Evolutionary conservation across 2,888 invertebrate genomes (phyloP).

Genomic region (Epirrita christyi): DNA sequence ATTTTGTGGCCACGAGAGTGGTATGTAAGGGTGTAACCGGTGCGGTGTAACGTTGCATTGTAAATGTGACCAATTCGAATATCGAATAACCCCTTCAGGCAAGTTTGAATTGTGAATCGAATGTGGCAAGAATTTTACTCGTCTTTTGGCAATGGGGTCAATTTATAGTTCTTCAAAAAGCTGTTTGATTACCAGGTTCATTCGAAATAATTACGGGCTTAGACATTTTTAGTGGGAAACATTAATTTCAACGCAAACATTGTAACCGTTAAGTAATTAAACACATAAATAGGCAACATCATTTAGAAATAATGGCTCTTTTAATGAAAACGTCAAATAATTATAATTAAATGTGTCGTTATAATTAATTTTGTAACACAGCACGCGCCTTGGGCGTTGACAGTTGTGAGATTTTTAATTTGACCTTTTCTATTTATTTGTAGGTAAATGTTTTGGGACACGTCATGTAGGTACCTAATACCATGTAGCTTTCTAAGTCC

Average conservation of each 20-base stretch:
- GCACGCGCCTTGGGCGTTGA: slow-evolving; percentile 39
- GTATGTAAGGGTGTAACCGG: slow-evolving; percentile 18
- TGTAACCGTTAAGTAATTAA: slow-evolving; percentile 37
- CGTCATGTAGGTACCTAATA: too few species aligned
- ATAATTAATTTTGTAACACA: slow-evolving; percentile 53
- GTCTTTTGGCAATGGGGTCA: slow-evolving; percentile 7
- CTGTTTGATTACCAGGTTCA: slow-evolving; percentile 4
- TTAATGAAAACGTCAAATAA: slow-evolving; percentile 69
- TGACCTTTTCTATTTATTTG: slow-evolving; percentile 15
- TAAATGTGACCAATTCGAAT: slow-evolving; percentile 25
- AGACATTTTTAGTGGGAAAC: slow-evolving; percentile 2
- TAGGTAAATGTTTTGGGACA: too few species aligned
- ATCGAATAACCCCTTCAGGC: slow-evolving; percentile 18
- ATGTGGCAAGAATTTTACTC: slow-evolving; percentile 11
- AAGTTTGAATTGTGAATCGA: slow-evolving; percentile 12
- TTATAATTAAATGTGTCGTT: slow-evolving; percentile 66
- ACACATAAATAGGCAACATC: slow-evolving; percentile 33
- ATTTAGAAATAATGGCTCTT: slow-evolving; percentile 33
- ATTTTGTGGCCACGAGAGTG: slow-evolving; percentile 67
- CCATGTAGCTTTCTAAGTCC: too few species aligned
- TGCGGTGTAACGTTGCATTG: slow-evolving; percentile 14
- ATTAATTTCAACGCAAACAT: slow-evolving; percentile 18
- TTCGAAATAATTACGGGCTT: slow-evolving; percentile 10
- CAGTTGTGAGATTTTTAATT: slow-evolving; percentile 32
- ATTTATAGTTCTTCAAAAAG: slow-evolving; percentile 1